These are phyloP conservation scores for Spodoptera littoralis DNA, from an alignment of 2,888 invertebrate species.

Conservation along the genomic window DNA sequence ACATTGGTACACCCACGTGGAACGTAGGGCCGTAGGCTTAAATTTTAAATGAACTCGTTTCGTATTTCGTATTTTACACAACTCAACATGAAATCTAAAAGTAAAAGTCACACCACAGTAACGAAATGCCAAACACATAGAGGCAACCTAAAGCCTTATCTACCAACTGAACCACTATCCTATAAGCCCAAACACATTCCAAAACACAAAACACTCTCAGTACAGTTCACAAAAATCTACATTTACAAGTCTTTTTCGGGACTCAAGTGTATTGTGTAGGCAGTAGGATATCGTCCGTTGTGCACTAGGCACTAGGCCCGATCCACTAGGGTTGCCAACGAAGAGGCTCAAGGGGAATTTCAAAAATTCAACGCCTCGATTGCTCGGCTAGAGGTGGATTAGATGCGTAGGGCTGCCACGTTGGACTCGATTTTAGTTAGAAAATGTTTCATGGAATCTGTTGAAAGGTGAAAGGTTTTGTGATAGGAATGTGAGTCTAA, in stretches of 20 bases:
- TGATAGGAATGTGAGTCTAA: no score
- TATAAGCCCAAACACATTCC: constrained; percentile 22
- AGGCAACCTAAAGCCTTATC: constrained; percentile 4
- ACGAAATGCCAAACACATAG: neutral
- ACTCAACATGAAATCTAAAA: neutral
- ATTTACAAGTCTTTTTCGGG: constrained; percentile 47
- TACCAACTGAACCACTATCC: constrained; percentile 10
- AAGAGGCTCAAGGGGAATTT: constrained; percentile 71
- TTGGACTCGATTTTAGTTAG: no score
- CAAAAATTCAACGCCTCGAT: constrained; percentile 80
- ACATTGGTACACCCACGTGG: no score
- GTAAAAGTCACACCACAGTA: neutral
- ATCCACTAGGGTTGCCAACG: constrained; percentile 53
- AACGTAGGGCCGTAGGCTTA: no score
- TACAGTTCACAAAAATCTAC: constrained; percentile 29
- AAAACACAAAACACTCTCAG: constrained; percentile 27
- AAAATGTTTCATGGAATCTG: no score
- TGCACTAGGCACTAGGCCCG: constrained; percentile 40
- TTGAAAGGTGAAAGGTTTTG: no score
- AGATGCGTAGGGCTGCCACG: constrained; percentile 67
- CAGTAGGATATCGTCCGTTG: constrained; percentile 38
- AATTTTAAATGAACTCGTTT: no score
- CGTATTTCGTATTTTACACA: neutral
- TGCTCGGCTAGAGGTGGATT: constrained; percentile 65
- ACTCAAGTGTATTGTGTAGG: constrained; percentile 30